A percentile compares a stretch with the other conserved stretches of the same genome.
Conservation (phyloP, 2,888 invertebrate species). For the Thyatira batis region DNA sequence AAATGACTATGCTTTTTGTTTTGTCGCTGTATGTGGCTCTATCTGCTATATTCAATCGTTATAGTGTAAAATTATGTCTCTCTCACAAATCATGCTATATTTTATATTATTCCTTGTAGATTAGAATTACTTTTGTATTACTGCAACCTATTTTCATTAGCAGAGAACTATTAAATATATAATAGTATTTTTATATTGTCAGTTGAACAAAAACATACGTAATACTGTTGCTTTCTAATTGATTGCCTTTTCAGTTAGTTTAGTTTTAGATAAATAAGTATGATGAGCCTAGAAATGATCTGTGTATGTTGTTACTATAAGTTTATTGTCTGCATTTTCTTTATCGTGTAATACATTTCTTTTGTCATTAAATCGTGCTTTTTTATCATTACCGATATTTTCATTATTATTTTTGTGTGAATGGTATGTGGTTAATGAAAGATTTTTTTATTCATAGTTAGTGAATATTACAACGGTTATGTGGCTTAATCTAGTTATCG, state of each 20-base stretch:
- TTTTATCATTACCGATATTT: conserved; percentile 7
- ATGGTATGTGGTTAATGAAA: conserved; percentile 25
- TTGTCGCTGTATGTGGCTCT: too few relatives aligned
- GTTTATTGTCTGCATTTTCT: not conserved
- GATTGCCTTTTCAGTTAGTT: not conserved
- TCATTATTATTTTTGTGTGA: conserved; percentile 34
- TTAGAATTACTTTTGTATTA: too few relatives aligned
- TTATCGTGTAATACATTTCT: not conserved
- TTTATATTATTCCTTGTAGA: too few relatives aligned
- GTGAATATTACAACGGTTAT: conserved; percentile 28
- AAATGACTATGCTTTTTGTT: too few relatives aligned
- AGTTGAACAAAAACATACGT: not conserved
- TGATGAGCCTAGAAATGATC: not conserved
- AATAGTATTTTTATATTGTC: not conserved
- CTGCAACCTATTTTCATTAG: conserved; percentile 15
- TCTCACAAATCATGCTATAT: too few relatives aligned
- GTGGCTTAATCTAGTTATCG: conserved; percentile 29
- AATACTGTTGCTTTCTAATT: not conserved
- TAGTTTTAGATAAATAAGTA: not conserved
- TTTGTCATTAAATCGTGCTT: not conserved
- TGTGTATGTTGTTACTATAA: not conserved
- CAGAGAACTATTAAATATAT: conserved; percentile 5
- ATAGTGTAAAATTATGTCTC: too few relatives aligned
- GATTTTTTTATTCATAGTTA: conserved; percentile 22
- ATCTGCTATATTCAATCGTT: too few relatives aligned